phyloP scores from a whole-genome alignment of 2,888 invertebrate genomes.

The Bursaphelenchus okinawaensis region DNA sequence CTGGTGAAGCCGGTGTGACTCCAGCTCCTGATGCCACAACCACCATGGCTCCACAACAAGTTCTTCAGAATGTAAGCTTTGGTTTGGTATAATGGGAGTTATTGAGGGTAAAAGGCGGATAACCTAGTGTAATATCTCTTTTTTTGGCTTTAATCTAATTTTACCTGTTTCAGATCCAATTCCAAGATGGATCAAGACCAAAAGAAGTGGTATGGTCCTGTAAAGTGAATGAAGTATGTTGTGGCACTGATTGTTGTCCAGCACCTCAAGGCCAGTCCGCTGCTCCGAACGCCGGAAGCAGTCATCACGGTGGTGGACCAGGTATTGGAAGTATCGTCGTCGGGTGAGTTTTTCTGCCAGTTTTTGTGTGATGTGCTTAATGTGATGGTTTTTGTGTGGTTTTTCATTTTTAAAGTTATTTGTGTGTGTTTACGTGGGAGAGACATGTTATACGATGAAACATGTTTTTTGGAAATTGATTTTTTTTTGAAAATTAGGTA shows the following conservation, averaged over 20 bases:
- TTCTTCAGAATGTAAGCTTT: slow-evolving; percentile 32
- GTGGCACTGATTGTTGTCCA: slow-evolving; percentile 50
- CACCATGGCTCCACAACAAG: slow-evolving; percentile 29
- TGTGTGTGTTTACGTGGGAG: not conserved
- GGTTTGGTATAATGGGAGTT: not conserved
- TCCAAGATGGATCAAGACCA: slow-evolving; percentile 46
- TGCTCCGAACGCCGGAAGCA: not conserved
- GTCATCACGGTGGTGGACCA: not conserved
- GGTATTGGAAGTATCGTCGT: slow-evolving; percentile 11
- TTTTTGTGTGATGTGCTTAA: slow-evolving; percentile 1
- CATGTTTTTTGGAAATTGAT: not conserved
- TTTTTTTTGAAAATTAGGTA: slow-evolving; percentile 3
- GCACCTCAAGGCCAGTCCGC: slow-evolving; percentile 18
- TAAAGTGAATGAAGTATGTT: slow-evolving; percentile 29
- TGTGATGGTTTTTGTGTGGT: not conserved
- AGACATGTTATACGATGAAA: slow-evolving; percentile 3
- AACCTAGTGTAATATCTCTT: not conserved
- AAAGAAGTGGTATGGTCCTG: slow-evolving; percentile 49
- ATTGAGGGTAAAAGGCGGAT: not conserved
- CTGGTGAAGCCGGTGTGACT: slow-evolving; percentile 18
- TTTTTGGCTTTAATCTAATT: too few species aligned
- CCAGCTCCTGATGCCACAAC: slow-evolving; percentile 26
- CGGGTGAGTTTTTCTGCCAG: slow-evolving; percentile 10
- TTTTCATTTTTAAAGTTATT: slow-evolving; percentile 1
- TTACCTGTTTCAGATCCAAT: slow-evolving; percentile 44